Evolutionary conservation across 1,140 invertebrate genomes (phyloP).

Genomic region (Lineus longissimus): DNA sequence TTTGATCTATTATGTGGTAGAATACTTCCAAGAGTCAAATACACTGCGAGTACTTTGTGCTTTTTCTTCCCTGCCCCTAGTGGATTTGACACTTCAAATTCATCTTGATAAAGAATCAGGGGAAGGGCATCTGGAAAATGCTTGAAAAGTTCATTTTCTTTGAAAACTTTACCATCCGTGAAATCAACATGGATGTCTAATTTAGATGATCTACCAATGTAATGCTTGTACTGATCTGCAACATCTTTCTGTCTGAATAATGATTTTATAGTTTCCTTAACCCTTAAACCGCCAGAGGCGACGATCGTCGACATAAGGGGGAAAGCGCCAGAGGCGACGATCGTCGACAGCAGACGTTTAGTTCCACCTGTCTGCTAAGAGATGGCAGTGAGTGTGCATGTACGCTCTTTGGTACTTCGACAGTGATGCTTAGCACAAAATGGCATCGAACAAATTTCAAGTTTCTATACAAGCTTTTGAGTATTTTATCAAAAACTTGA

Average conservation of each 20-base stretch:
- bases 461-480: too few species aligned
- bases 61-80: constrained; percentile 4
- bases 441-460: too few species aligned
- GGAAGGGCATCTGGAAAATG: background rate
- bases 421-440: too few species aligned
- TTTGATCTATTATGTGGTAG: constrained; percentile 7
- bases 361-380: too few species aligned
- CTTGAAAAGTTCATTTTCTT: background rate
- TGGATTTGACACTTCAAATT: constrained; percentile 2
- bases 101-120: constrained; percentile 3
- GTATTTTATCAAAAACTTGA: too few species aligned
- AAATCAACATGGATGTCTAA: background rate
- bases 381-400: too few species aligned
- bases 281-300: too few species aligned
- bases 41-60: constrained; percentile 1
- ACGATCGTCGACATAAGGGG: too few species aligned
- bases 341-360: too few species aligned
- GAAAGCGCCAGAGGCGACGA: too few species aligned
- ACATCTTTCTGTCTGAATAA: background rate
- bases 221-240: background rate
- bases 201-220: background rate
- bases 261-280: background rate
- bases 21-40: constrained; percentile 2
- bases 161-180: background rate
- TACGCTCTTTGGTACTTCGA: too few species aligned